Base-by-base conservation (phyloP, 2,888 invertebrate species). In the Boloria selene region DNA sequence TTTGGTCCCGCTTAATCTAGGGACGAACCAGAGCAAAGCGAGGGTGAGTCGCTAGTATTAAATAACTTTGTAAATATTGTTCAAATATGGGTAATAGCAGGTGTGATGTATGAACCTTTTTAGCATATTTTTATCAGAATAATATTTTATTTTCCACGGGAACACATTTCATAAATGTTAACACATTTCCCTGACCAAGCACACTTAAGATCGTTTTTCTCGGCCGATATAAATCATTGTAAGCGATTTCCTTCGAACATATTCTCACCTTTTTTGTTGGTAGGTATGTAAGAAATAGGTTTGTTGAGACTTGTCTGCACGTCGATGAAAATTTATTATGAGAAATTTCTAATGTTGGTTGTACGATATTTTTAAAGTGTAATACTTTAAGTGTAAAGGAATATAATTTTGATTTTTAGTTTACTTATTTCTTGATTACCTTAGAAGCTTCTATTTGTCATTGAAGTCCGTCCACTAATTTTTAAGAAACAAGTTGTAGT, bases 211-310 rank as follows among this genome's bases (percentile, higher is more conserved):
- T 82, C 83, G 80, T 86, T 86, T 85, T 87, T 86, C 80, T 77
- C 73, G 73, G 68, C 72, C 68, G 75, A 75, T 82, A 86, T 90
- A 88, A 88, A 90, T 89, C 89, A 88, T 87, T 80, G 80, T 86
- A 86, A 88, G 82, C 78, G 73, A 78, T 77, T 73, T 72, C 77
- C 79, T 82, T 84, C 78, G 75, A 79, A 79, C 77, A 78, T 84
- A 86, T 88, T 87, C 84, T 82, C 88, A 83, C 86, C 81, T 86
- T 86, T 38, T 87, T 76, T 82, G 83, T 82, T 82, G 75, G 71
- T 74, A 49, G 62, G 61, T 71, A 66, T 67, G 69, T 56, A 67
- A 66, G 64, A 61, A 64, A 22, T 49, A 38, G 18, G 54, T 61
- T 59, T 67, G 47, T 67, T 61, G 54, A 22, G 61, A 59, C 53